These are phyloP conservation scores for Empidonax traillii DNA, from an alignment of 2,113 vertebrate species.

Conservation along the genomic window DNA sequence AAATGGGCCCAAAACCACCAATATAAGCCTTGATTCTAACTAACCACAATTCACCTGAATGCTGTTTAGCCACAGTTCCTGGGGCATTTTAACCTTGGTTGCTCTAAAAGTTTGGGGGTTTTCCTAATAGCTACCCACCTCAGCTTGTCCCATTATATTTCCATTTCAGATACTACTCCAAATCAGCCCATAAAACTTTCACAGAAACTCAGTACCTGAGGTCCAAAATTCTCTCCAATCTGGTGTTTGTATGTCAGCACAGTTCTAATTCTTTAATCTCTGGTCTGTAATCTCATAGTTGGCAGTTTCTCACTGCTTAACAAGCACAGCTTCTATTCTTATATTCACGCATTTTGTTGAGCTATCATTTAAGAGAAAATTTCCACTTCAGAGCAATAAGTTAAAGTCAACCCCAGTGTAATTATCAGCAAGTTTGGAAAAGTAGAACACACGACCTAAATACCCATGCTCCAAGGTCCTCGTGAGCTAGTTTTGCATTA, in stretches of 20 bases:
- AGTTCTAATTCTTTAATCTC: neutral
- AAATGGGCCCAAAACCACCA: neutral
- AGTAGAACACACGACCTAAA: neutral
- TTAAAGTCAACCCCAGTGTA: neutral
- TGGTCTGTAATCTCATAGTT: neutral
- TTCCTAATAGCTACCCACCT: neutral
- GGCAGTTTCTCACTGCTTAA: neutral
- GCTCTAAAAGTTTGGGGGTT: neutral
- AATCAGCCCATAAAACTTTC: neutral
- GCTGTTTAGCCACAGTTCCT: neutral
- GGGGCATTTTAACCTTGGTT: neutral
- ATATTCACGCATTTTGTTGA: neutral
- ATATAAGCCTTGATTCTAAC: neutral
- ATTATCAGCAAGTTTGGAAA: neutral
- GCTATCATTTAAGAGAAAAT: neutral
- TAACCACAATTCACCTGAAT: neutral
- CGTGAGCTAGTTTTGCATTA: rapidly evolving
- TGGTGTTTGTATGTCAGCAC: neutral
- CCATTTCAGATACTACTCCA: neutral
- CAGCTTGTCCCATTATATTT: neutral
- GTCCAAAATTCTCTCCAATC: neutral
- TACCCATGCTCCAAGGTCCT: neutral
- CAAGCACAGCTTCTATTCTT: neutral
- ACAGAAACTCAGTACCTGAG: neutral
- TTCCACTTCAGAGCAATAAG: neutral